These are phyloP conservation scores for Pheosia tremula DNA, from an alignment of 2,888 invertebrate species.

Conservation along the genomic window DNA sequence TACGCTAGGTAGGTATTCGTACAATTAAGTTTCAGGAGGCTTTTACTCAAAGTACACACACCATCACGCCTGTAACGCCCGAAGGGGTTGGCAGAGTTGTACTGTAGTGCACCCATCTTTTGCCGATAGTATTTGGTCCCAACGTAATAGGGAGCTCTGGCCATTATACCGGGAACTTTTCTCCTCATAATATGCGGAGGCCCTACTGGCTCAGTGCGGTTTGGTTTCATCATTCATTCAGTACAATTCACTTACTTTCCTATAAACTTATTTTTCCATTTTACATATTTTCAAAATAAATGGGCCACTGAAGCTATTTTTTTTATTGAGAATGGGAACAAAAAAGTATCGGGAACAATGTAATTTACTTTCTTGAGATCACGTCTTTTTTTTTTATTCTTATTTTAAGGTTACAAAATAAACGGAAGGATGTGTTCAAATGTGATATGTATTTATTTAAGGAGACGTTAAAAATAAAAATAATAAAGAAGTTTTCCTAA, in stretches of 20 bases:
- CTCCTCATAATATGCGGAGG: no score
- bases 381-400: slow-evolving; percentile 27
- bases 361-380: slow-evolving; percentile 16
- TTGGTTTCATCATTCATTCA: no score
- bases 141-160: slow-evolving; percentile 5
- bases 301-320: slow-evolving; percentile 1
- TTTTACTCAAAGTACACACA: slow-evolving; percentile 23
- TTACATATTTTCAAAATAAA: no score
- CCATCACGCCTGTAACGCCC: no score
- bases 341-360: slow-evolving; percentile 34
- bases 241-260: no score
- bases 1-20: slow-evolving; percentile 37
- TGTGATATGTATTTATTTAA: slow-evolving; percentile 82
- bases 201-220: no score
- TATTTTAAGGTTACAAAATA: slow-evolving; percentile 62
- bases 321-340: slow-evolving; percentile 55
- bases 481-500: slow-evolving; percentile 78
- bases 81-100: no score
- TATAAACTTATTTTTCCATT: background rate
- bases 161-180: no score
- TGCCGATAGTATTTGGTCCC: no score
- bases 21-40: slow-evolving; percentile 40
- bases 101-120: no score
- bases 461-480: slow-evolving; percentile 62
- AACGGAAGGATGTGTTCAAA: slow-evolving; percentile 81